These are phyloP conservation scores for Toxonevra muliebris DNA, from an alignment of 2,888 invertebrate genomes.

Conservation along the genomic window DNA sequence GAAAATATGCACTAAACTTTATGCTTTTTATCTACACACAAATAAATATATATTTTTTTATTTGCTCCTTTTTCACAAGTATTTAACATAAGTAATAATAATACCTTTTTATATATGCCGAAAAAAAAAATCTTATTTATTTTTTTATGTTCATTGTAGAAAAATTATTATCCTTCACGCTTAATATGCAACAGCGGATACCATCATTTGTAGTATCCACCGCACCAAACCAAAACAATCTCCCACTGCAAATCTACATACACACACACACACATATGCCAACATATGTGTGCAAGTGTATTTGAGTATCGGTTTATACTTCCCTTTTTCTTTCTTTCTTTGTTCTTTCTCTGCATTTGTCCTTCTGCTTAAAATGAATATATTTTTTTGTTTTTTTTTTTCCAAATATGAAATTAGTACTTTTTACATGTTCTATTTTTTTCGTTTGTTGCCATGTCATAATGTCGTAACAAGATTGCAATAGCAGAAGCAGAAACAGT, in stretches of 20 bases:
- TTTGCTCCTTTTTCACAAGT: slow-evolving; percentile 12
- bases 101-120: slow-evolving; percentile 10
- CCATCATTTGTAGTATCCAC: slow-evolving; percentile 11
- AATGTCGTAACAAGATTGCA: not conserved
- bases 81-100: slow-evolving; percentile 40
- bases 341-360: not conserved
- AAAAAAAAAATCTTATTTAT: too few relatives aligned
- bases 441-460: not conserved
- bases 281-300: not conserved
- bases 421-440: not conserved
- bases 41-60: too few relatives aligned
- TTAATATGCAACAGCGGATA: slow-evolving; percentile 14
- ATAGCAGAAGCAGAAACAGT: not conserved
- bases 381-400: slow-evolving; percentile 6
- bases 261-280: not conserved
- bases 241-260: not conserved
- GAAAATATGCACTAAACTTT: too few relatives aligned
- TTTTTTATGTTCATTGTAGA: too few relatives aligned
- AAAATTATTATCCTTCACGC: not conserved
- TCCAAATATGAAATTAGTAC: slow-evolving; percentile 6
- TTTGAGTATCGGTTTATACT: not conserved
- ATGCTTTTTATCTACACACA: too few relatives aligned
- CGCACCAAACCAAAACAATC: too few relatives aligned
- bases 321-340: not conserved
- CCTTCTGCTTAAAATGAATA: not conserved